Evolutionary conservation across 2,797 vertebrate species (phyloP).

Genomic region (Percopsis omiscomaycus): DNA sequence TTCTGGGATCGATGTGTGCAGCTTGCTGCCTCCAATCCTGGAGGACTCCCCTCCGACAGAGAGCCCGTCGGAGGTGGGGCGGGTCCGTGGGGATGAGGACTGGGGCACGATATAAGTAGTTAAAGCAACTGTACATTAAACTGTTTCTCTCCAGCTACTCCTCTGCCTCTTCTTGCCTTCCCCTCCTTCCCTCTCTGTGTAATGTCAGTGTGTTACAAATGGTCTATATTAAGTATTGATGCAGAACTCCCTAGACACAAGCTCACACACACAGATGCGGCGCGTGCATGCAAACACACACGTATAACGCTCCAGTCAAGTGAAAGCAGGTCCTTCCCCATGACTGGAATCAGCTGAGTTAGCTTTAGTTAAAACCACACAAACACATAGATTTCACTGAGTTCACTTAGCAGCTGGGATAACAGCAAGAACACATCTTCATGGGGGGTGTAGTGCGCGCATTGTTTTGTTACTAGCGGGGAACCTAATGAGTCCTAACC

Average conservation of each 20-base stretch:
- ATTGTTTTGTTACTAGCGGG: no score
- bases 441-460: no score
- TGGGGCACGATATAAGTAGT: constrained; percentile 19
- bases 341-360: constrained; percentile 36
- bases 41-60: constrained; percentile 25
- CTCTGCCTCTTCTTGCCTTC: neutral
- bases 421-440: no score
- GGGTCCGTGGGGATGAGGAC: constrained; percentile 8
- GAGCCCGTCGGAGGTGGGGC: constrained; percentile 14
- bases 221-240: constrained; percentile 56
- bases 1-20: constrained; percentile 57
- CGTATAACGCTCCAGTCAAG: constrained; percentile 28
- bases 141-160: constrained; percentile 5
- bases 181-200: constrained; percentile 8
- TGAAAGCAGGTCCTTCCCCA: constrained; percentile 55
- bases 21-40: constrained; percentile 14
- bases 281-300: neutral
- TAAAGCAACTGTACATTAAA: constrained; percentile 29
- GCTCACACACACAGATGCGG: constrained; percentile 4
- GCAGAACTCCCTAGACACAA: constrained; percentile 23
- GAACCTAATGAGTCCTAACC: no score
- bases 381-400: neutral
- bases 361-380: constrained; percentile 29
- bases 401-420: neutral
- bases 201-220: constrained; percentile 45